Base-by-base conservation (phyloP, 2,113 vertebrate genomes). In the Marcusenius ussheri region DNA sequence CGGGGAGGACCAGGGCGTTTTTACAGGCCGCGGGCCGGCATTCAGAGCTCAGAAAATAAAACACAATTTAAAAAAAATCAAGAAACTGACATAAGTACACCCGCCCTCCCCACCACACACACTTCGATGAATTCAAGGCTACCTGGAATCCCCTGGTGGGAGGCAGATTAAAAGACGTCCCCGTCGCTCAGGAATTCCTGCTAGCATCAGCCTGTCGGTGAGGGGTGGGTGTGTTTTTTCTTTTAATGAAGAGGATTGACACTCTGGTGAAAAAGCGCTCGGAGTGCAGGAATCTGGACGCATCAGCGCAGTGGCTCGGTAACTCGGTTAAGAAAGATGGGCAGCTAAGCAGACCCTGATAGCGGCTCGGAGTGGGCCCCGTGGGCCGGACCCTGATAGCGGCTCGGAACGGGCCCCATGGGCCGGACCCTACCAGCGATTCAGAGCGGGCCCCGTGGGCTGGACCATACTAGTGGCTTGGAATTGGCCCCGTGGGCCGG, bases 261-360 rank as follows among this genome's bases (percentile, higher is more conserved):
- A 93, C 91, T 42, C 89, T 90, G 93, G 90, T 91, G 93, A 93
- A 90, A 92, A 93, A 94, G 93, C 94, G 94, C 94, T 95, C 93
- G 91, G 91, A 91, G 90, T 31, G 17, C 11, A 56, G 91, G 91
- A 91, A 91, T 94, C 91, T 92, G 92, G 91, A 21, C 50, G 91
- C 91, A 94, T 94, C 77, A 91, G 90, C 87, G 91, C 89, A 90
- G 91, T 87, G 90, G 91, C 91, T 92, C 27, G 46, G 92, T 95
- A 96, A 96, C 95, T 94, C 92, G 91, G 94, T 96, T 96, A 95
- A 90, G 91, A 93, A 93, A 93, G 92, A 93, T 92, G 93, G 66
- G 27, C 70, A 17, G 70, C 70, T 77, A 35, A 39, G 31, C 27
- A 24, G 24, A 58, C 56, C 56, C 21, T 58, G 56, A 24, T 58